These are phyloP conservation scores for Euura saliciscinereae DNA, from an alignment of 1,140 invertebrate genomes.

Conservation along the genomic window DNA sequence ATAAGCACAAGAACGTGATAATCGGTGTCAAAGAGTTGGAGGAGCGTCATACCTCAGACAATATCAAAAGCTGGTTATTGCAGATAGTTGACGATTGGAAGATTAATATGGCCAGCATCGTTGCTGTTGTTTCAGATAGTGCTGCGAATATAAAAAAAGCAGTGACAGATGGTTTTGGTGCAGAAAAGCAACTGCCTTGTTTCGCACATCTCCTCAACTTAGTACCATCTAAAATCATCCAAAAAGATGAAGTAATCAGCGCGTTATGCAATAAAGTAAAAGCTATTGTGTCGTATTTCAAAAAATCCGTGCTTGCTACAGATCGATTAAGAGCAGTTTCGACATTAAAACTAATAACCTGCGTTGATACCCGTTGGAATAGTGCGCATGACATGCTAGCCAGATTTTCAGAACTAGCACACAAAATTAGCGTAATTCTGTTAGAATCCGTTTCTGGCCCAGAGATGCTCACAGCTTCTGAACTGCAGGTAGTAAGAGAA, in stretches of 20 bases:
- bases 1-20: conserved; percentile 23
- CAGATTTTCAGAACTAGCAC: conserved; percentile 24
- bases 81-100: conserved; percentile 39
- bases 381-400: conserved; percentile 27
- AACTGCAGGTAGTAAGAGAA: conserved; percentile 27
- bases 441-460: neutral
- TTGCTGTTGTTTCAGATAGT: conserved; percentile 39
- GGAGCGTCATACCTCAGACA: conserved; percentile 31
- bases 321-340: conserved; percentile 15
- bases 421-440: neutral
- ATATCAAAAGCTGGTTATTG: conserved; percentile 32
- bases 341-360: conserved; percentile 27
- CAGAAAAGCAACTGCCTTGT: conserved; percentile 35
- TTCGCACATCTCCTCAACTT: conserved; percentile 44
- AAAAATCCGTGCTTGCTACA: conserved; percentile 17
- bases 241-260: neutral
- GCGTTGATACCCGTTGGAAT: conserved; percentile 29
- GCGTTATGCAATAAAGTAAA: conserved; percentile 21
- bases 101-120: conserved; percentile 40
- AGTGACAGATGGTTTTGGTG: conserved; percentile 24
- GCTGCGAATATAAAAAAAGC: conserved; percentile 38
- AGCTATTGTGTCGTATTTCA: conserved; percentile 24
- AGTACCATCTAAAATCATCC: conserved; percentile 20
- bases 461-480: conserved; percentile 19
- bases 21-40: conserved; percentile 30